Evolutionary conservation across 2,113 vertebrate species (phyloP).

Genomic region (Apteryx mantelli): DNA sequence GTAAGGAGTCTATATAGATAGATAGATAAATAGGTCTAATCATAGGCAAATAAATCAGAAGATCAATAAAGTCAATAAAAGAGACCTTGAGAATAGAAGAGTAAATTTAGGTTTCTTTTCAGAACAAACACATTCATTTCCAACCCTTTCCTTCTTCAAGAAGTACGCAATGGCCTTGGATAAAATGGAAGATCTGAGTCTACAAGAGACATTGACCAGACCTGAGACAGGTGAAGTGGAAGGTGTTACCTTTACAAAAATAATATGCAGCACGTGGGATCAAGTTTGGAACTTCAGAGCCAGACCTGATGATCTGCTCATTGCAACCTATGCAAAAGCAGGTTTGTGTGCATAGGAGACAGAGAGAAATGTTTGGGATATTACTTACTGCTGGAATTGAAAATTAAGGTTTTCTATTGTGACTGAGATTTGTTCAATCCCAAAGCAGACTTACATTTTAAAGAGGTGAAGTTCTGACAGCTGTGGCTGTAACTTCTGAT

Average conservation of each 20-base stretch:
- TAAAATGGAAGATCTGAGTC: slow-evolving; percentile 49
- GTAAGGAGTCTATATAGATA: not conserved
- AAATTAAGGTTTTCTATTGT: not conserved
- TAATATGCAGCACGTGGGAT: not conserved
- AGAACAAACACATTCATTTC: not conserved
- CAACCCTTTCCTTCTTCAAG: not conserved
- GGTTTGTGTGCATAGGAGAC: slow-evolving; percentile 49
- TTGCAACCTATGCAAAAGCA: slow-evolving; percentile 76
- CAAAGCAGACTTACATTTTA: not conserved
- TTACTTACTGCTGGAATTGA: not conserved
- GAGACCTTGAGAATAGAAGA: not conserved
- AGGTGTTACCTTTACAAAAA: slow-evolving; percentile 24
- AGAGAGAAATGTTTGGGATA: not conserved
- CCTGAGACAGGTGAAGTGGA: not conserved
- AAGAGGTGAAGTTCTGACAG: not conserved
- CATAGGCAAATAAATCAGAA: not conserved
- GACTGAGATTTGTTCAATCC: not conserved
- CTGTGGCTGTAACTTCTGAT: not conserved
- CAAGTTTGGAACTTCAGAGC: slow-evolving; percentile 75
- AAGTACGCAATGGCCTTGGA: slow-evolving; percentile 25
- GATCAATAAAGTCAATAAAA: not conserved
- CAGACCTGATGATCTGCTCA: slow-evolving; percentile 74
- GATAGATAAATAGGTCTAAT: not conserved
- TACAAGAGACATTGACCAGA: not conserved
- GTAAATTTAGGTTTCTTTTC: not conserved